Conservation (phyloP, 2,888 invertebrate genomes). For the Germaria angustata region DNA sequence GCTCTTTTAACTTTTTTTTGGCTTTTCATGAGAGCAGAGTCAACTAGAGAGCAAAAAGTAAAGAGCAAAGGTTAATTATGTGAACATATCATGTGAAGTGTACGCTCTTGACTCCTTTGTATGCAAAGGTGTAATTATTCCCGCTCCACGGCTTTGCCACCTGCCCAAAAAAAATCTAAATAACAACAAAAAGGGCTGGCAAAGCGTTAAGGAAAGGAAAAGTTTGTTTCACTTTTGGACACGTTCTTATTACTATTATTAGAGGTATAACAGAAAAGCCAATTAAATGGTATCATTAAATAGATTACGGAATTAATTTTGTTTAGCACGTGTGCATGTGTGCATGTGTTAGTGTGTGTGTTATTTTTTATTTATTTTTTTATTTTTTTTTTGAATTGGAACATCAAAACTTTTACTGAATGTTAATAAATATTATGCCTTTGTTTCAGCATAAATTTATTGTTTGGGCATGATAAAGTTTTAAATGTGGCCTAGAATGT, state of each 20-base stretch:
- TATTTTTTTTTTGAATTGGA: background rate
- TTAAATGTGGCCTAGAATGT: background rate
- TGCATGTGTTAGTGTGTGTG: no score
- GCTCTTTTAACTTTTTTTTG: background rate
- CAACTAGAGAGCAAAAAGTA: background rate
- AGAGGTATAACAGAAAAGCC: slow-evolving; percentile 49
- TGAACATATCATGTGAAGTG: slow-evolving; percentile 63
- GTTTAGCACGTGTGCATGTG: background rate
- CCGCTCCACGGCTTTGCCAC: background rate
- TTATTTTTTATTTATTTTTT: no score
- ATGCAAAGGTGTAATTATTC: slow-evolving; percentile 48
- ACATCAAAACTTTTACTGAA: background rate
- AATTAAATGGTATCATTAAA: slow-evolving; percentile 59
- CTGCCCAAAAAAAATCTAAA: background rate
- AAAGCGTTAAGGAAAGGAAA: slow-evolving; percentile 15
- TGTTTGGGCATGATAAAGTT: background rate
- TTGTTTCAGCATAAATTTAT: background rate
- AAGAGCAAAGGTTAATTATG: slow-evolving; percentile 54
- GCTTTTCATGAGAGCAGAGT: background rate
- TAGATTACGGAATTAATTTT: slow-evolving; percentile 52
- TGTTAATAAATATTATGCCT: background rate
- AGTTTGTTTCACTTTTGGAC: slow-evolving; percentile 21
- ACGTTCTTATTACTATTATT: slow-evolving; percentile 26
- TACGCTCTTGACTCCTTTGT: slow-evolving; percentile 43
- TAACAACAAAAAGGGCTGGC: background rate